Conservation (phyloP, 2,888 invertebrate species). For the Lithosia quadra region DNA sequence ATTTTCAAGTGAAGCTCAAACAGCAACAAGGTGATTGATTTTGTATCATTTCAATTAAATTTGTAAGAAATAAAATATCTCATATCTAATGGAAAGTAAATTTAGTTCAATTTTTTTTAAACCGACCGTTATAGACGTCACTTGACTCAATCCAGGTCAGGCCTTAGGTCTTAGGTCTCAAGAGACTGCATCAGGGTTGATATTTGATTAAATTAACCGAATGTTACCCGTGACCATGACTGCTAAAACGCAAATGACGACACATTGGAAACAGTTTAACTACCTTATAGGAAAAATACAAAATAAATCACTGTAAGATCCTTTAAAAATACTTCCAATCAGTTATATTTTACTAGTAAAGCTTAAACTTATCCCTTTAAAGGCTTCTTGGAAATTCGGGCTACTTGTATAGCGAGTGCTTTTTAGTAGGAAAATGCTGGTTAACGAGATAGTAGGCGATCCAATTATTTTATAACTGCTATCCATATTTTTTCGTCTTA, state of each 20-base stretch:
- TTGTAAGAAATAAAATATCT: not conserved
- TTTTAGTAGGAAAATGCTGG: not conserved
- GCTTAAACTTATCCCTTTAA: not conserved
- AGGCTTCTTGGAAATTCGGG: not conserved
- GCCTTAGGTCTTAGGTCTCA: no score
- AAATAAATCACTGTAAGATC: no score
- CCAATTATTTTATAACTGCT: not conserved
- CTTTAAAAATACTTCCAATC: no score
- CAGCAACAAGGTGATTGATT: not conserved
- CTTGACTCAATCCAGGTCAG: no score
- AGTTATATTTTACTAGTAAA: no score
- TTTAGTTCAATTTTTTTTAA: no score
- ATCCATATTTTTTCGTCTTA: not conserved
- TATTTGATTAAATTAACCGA: not conserved
- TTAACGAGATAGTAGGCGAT: not conserved
- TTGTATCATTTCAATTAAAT: not conserved
- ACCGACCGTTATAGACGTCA: no score
- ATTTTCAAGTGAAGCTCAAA: constrained; percentile 1
- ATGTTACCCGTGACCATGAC: not conserved
- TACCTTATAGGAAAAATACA: no score
- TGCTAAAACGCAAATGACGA: not conserved
- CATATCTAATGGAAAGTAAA: not conserved
- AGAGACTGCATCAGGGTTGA: not conserved
- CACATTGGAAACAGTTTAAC: no score
- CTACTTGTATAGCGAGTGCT: not conserved